phyloP scores from a whole-genome alignment of 2,888 invertebrate genomes.

The Anorthoa munda region DNA sequence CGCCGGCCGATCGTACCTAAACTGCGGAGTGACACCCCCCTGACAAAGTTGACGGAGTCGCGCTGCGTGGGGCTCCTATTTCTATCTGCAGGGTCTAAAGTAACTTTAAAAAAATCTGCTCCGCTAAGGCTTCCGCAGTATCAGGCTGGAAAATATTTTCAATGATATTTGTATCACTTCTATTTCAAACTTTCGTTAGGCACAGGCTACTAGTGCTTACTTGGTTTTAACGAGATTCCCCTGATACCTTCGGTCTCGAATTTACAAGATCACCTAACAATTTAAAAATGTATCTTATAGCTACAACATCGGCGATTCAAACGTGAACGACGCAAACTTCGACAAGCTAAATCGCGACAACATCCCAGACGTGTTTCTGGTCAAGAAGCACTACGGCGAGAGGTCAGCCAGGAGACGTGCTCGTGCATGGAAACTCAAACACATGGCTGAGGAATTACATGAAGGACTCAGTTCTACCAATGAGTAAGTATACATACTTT shows the following conservation, averaged over 20 bases:
- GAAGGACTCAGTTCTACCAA: conserved; percentile 92
- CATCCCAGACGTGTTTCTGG: conserved; percentile 98
- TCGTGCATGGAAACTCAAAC: conserved; percentile 97
- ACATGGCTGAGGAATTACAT: conserved; percentile 92
- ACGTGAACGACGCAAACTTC: conserved; percentile 97
- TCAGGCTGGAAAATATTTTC: neutral
- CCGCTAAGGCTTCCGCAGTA: neutral
- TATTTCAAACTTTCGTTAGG: neutral
- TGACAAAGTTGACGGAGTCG: too few species aligned
- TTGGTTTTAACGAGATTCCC: neutral
- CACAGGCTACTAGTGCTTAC: neutral
- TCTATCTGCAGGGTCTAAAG: too few species aligned
- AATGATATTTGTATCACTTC: neutral
- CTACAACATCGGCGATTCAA: conserved; percentile 97
- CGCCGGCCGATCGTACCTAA: too few species aligned
- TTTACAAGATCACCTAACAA: neutral
- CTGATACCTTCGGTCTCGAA: too few species aligned
- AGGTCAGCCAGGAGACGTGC: conserved; percentile 93
- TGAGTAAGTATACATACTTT: conserved; percentile 75
- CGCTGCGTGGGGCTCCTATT: too few species aligned
- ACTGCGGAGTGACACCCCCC: too few species aligned
- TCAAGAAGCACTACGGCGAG: conserved; percentile 97
- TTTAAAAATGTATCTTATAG: conserved; percentile 83
- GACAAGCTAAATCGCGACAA: conserved; percentile 94
- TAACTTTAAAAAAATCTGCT: too few species aligned